Conservation (phyloP, 92 coral and sea anemone species). For the Epizoanthus ramosus region DNA sequence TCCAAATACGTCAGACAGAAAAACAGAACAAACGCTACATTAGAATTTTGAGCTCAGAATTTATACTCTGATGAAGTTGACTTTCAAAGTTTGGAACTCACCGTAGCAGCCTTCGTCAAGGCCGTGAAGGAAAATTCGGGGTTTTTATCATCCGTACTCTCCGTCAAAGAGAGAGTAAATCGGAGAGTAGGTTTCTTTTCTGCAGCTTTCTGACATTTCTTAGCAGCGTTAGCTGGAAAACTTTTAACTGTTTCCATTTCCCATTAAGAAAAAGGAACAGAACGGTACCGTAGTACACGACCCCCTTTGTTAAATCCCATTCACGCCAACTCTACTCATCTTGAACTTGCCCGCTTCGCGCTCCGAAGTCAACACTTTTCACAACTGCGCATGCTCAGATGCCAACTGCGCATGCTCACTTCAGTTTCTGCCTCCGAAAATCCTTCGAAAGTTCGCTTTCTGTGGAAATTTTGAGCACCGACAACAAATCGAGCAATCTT, state of each 20-base stretch:
- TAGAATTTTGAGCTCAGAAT: neutral
- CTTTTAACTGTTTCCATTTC: conserved; percentile 90
- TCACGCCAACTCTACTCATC: conserved; percentile 79
- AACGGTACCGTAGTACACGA: conserved; percentile 67
- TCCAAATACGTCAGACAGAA: neutral
- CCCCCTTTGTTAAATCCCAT: conserved; percentile 85
- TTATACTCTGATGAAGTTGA: neutral
- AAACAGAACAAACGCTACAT: neutral
- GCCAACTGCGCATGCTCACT: conserved; percentile 96
- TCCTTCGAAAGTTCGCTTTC: conserved; percentile 80
- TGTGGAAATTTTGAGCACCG: conserved; percentile 74
- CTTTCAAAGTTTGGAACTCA: conserved; percentile 30
- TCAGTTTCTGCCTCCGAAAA: conserved; percentile 63
- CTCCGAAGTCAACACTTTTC: conserved; percentile 83
- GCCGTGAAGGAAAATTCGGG: conserved; percentile 97
- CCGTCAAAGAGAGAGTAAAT: conserved; percentile 82
- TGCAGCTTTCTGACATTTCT: conserved; percentile 62
- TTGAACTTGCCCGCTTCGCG: conserved; percentile 98
- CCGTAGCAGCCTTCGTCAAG: conserved; percentile 78
- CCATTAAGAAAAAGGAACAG: conserved; percentile 78
- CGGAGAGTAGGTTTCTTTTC: conserved; percentile 75
- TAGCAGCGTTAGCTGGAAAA: conserved; percentile 72
- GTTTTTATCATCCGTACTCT: conserved; percentile 91
- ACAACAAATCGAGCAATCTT: conserved; percentile 99
- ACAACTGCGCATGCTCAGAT: conserved; percentile 98